Base-by-base conservation (phyloP, 2,797 vertebrate species). In the Typhlichthys subterraneus region DNA sequence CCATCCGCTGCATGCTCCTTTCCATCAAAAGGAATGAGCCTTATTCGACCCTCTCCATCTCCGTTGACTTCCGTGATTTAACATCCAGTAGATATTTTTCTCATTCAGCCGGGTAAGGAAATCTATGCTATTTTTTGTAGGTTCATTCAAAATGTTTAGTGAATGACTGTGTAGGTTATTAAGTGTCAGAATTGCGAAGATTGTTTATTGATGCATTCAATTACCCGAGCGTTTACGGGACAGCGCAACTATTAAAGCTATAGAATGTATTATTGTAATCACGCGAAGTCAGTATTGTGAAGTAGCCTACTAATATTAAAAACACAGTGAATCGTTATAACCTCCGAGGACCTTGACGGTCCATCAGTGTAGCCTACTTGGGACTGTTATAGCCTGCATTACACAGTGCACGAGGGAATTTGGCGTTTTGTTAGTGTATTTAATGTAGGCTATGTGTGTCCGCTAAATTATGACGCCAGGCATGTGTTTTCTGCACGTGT, bases 1-100 rank as follows among this genome's bases (percentile, higher is more conserved):
- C 79, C 67, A 81, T 85, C 84, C 81, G 85, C 88, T 66, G 91
- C 91, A 90, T 85, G 88, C 83, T 82, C 82, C 76, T 80, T 76
- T 59, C 12, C 33, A 49, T 62, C 53, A 62, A 69, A 57, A 68
- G 68, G 79, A 71, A 74, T 74, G 59, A 73, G 59, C 59, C 53
- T 42, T 38, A 3, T 38, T 42, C 65, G 70, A 69, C 52, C 79
- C 77, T 12, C 72, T 19, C 67, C 50, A 65, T 50, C 59, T 17
- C 29, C 64, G 23, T 23, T 47, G n/a, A 19, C n/a, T 31, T 12
- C 53, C 47, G 6, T 50, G 38, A 45, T 65, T 42, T 47, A 38
- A 15, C 12, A 17, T 23, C 51, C 67, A 13, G 14, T 33, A 29
- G 53, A 79, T 60, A 57, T 48, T 72, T 81, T 54, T 60, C 58